Evolutionary conservation across 2,888 invertebrate species (phyloP), one percentile per base, ranked within the genome.

Genomic region (Physocephala rufipes): DNA sequence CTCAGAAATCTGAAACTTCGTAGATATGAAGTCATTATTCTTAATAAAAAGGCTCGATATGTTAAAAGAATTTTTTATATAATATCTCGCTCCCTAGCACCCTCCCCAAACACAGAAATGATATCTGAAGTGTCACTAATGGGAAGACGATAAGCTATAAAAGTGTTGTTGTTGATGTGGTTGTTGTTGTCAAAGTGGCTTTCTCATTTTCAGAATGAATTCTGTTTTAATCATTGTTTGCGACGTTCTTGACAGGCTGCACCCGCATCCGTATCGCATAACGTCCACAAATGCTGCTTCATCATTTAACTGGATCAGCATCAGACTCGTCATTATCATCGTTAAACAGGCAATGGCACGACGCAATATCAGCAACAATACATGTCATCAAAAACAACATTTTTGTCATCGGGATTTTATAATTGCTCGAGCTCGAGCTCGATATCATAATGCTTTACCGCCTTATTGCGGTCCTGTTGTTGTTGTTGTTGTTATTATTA

Each of bases 241-340:
- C 12, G n/a, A 12, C 49, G 49, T 49, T 49, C 7, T 7, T 24
- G 21, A 45, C 62, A 45, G 43, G 21, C 62, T 21, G 62, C 62
- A 62, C 62, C 62, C 62, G 62, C 62, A 62, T 62, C 21, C 36
- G 16, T 30, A 55, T 61, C 28, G 26, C n/a, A 30, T 19, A n/a
- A 30, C 36, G 36, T 7, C 36, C 59, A 19, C 36, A n/a, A 61
- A 16, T 26, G 61, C n/a, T 61, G 36, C 36, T 61, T 19, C 30
- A 61, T 61, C n/a, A 59, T n/a, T 28, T 36, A 26, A 21, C 62
- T 24, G 28, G 2, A n/a, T 26, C 28, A 26, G 24, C 24, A 30
- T 24, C 43, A 43, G 26, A n/a, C n/a, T 43, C 62, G 45, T 21
- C 61, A 36, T 30, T 12, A 28, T 28, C 61, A 15, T 28, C 61